phyloP scores from a whole-genome alignment of 2,797 vertebrate species.

The Phataginus tricuspis region DNA sequence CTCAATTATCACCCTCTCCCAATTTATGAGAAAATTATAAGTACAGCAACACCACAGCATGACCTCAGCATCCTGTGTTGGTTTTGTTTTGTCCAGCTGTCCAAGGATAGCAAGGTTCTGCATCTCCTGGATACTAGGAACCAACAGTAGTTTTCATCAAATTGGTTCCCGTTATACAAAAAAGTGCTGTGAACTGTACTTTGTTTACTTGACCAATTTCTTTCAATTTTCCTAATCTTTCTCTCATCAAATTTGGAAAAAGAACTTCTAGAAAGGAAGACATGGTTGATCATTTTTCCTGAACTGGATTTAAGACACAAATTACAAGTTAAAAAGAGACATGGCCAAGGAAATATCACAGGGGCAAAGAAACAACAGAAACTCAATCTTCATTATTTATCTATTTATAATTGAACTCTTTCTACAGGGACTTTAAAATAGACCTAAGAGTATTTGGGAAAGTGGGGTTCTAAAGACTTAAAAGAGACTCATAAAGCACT shows the following conservation, averaged over 20 bases:
- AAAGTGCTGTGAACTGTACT: neutral
- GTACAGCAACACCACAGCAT: neutral
- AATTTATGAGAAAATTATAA: neutral
- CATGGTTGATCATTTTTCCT: neutral
- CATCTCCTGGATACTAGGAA: neutral
- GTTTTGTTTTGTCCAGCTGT: neutral
- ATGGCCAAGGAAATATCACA: neutral
- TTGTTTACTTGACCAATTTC: neutral
- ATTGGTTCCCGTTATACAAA: neutral
- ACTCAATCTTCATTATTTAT: neutral
- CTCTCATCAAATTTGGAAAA: neutral
- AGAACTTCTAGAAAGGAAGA: constrained; percentile 6
- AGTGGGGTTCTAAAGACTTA: neutral
- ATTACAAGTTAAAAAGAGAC: neutral
- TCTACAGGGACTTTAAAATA: neutral
- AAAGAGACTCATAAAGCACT: constrained; percentile 23
- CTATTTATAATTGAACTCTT: neutral
- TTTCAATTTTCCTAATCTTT: constrained; percentile 19
- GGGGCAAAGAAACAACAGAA: neutral
- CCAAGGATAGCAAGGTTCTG: neutral
- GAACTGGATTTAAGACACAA: neutral
- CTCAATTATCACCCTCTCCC: neutral
- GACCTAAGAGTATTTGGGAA: neutral
- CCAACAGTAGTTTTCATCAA: neutral
- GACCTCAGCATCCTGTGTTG: neutral